phyloP scores from a whole-genome alignment of 2,797 vertebrate species.

The Myoxocephalus aenaeus region DNA sequence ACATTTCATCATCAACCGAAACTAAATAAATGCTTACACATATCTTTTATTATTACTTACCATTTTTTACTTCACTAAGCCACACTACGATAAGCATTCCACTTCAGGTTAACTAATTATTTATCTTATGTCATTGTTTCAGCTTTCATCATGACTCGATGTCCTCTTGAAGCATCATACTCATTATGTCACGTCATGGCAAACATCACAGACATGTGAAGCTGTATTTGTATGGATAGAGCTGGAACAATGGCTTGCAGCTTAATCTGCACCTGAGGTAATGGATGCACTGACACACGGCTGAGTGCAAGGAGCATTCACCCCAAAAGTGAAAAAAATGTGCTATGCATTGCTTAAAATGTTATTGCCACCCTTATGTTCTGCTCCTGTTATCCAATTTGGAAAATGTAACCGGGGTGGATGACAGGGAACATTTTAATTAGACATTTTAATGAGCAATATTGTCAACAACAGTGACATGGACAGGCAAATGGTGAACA shows the following conservation, averaged over 20 bases:
- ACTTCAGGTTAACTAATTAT: neutral
- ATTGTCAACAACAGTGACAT: neutral
- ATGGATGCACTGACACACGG: neutral
- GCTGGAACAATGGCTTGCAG: neutral
- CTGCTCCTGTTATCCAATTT: constrained; percentile 9
- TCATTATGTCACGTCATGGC: neutral
- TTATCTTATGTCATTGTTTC: neutral
- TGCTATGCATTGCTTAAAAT: neutral
- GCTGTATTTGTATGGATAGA: neutral
- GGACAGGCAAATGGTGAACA: constrained; percentile 9
- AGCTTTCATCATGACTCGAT: neutral
- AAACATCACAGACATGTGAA: neutral
- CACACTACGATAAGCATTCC: neutral
- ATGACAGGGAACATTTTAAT: neutral
- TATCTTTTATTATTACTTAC: neutral
- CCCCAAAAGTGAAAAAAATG: neutral
- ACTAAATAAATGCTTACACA: neutral
- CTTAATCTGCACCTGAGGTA: constrained; percentile 14
- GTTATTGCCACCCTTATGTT: constrained; percentile 6
- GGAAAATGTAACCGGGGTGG: neutral
- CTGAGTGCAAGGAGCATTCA: constrained; percentile 3
- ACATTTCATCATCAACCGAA: neutral
- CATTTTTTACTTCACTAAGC: too few species aligned
- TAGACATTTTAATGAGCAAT: neutral
- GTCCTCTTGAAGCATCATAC: neutral